Evolutionary conservation across 2,113 vertebrate genomes (phyloP), one percentile per base, ranked within the genome.

Genomic region (Sinocyclocheilus grahami): DNA sequence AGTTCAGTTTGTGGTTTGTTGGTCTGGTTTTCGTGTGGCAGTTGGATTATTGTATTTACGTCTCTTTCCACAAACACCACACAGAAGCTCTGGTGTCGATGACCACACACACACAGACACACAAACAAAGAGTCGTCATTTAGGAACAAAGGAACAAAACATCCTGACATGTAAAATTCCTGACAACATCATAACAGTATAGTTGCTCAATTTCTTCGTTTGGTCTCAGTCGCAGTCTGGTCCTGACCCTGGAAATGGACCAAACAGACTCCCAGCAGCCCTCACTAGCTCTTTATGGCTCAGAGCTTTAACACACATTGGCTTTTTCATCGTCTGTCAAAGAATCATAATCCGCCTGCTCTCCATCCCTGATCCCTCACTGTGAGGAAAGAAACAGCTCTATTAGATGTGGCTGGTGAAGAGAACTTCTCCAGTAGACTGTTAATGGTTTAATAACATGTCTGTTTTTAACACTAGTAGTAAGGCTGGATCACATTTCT

Each of bases 361-460:
- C 88, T 89, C 78, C 69, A 46, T 75, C 78, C 58, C 71, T 42
- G 62, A 89, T 89, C 39, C 86, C 84, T 82, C 79, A 53, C 62
- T 87, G 62, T 22, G 51, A 82, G 53, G 78, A 85, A 77, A 82
- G 83, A 85, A 85, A 77, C 60, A 27, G 60, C 69, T 83, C 63
- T 83, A 82, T 83, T 78, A 63, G 62, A 53, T 14, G 46, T 88
- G 78, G 78, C 62, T 69, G 53, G 87, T 76, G 65, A 72, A 48
- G 46, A 82, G 63, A 37, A n/a, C 16, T n/a, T 46, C 55, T 48
- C 67, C 81, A 87, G 88, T 89, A 88, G 92, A 94, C 88, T 95
- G 95, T 97, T 97, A 97, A 97, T 97, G 95, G 94, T 96, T 96
- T 96, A 98, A 97, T 96, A 95, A 95, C 94, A 82, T 92, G 93